Evolutionary conservation across 1,140 invertebrate species (phyloP), one percentile per base, ranked within the genome.

Genomic region (Pogonomyrmex californicus): DNA sequence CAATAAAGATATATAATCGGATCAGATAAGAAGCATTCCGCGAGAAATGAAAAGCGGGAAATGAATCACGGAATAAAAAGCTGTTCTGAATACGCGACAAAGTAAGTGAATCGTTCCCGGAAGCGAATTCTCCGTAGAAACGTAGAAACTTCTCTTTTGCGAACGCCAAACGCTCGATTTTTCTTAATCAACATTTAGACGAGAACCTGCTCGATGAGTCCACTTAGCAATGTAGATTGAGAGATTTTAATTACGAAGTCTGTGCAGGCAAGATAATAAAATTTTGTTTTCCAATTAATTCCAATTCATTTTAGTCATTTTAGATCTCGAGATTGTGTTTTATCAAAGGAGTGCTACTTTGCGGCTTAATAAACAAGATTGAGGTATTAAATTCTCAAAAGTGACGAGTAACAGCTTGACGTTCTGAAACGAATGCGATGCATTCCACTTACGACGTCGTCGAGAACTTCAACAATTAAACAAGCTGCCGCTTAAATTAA

Each of bases 301-400:
- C 44, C n/a, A 23, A 5, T n/a, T 78, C 63, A 78, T 33, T 60
- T 14, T 12, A 10, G 10, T 17, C n/a, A n/a, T n/a, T n/a, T n/a
- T n/a, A 1, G 51, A 51, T 49, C 12, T 14, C 2, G 2, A 65
- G 10, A 41, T 5, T 23, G 36, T 49, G 23, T 14, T 12, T 78
- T 23, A 65, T 78, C 60, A 38, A 77, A 36, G 14, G 12, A 65
- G 14, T 65, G 4, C 1, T n/a, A 38, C 36, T 56, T 38, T 36
- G 4, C 2, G n/a, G 10, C 1, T 66, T 65, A 36, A 66, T 38
- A 66, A 78, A 36, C 12, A 78, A 78, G 2, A 49, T 66, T 77
- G 14, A 2, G 6, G 14, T n/a, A 41, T 30, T 51, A 17, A 2
- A 54, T 0, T 54, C 58, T 41, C 5, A 5, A 62, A 62, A 44